Base-by-base conservation (phyloP, 2,797 vertebrate species). In the Podargus strigoides region DNA sequence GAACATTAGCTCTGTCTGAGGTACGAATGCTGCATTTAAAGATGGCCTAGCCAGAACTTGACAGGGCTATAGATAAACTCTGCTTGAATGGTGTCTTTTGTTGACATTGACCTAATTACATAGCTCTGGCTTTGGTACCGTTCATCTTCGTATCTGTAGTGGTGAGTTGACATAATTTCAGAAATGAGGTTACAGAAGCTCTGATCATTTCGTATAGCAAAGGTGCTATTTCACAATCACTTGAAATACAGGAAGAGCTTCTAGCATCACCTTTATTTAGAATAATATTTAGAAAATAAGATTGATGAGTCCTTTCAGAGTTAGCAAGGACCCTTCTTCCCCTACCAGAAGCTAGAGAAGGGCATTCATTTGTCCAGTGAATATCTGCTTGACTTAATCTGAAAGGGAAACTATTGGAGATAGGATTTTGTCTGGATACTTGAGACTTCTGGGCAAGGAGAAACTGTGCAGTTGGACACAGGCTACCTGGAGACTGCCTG, bases 1-100 rank as follows among this genome's bases (percentile, higher is more conserved):
- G 99, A 99, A 77, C 97, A 97, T 60, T 97, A 87, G 83, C 68
- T 86, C 91, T 78, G 37, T 95, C 93, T 77, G 97, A 98, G 98
- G 98, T 98, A 96, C 1, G 95, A 50, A 34, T 7, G 0, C 50
- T 50, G 89, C 0, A 0, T 14, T 36, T 58, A 7, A 8, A 23
- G 85, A 27, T 23, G 41, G 10, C 58, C 60, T 73, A 81, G 15
- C n/a, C 60, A 58, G 87, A 60, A 56, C 23, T 44, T 66, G 79
- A 66, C 18, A 62, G 73, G 39, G 79, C 64, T 73, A 5, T 69
- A 56, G 79, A 53, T 32, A 34, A 90, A 41, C 49, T 83, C 49
- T 66, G 50, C 37, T 20, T 24, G 37, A 66, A 7, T 50, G 4
- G 27, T 56, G 80, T 62, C 77, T 84, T 63, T 9, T 55, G 34